Evolutionary conservation across 2,888 invertebrate genomes (phyloP).

Genomic region (Corbicula japonica): DNA sequence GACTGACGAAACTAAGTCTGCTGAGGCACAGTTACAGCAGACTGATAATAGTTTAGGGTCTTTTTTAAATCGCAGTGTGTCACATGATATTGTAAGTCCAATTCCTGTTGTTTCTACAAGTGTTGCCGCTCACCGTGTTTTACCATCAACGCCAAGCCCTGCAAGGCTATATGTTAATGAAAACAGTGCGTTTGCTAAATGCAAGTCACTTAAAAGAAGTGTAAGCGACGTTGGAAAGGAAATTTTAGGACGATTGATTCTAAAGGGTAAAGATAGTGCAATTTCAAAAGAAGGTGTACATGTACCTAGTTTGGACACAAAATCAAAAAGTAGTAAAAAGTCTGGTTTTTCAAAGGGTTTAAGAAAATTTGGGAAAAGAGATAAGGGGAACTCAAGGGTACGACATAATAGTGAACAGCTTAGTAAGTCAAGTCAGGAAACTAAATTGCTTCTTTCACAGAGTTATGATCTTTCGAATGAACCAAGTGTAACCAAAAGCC

Average conservation of each 20-base stretch:
- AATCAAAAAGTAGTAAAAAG: constrained; percentile 11
- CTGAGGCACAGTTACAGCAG: constrained; percentile 46
- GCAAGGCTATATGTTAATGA: constrained; percentile 58
- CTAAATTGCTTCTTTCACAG: no score
- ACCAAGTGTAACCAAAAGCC: no score
- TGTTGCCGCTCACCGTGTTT: constrained; percentile 37
- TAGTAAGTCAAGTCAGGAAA: neutral
- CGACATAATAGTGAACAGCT: constrained; percentile 21
- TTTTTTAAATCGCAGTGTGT: neutral
- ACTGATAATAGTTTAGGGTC: neutral
- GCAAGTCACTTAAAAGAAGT: constrained; percentile 60
- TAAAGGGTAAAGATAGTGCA: constrained; percentile 42
- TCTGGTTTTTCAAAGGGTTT: constrained; percentile 10
- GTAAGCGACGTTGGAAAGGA: constrained; percentile 65
- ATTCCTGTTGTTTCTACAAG: constrained; percentile 41
- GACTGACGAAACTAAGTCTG: constrained; percentile 64
- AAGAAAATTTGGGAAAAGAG: constrained; percentile 35
- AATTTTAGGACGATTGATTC: constrained; percentile 51
- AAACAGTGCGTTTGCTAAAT: constrained; percentile 66
- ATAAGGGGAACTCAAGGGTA: constrained; percentile 20
- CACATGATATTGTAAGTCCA: constrained; percentile 54
- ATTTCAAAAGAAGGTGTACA: constrained; percentile 25
- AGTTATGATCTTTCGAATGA: no score
- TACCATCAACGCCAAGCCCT: constrained; percentile 48
- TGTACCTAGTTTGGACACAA: neutral